phyloP scores from a whole-genome alignment of 2,797 vertebrate species.

The Lerista edwardsae region DNA sequence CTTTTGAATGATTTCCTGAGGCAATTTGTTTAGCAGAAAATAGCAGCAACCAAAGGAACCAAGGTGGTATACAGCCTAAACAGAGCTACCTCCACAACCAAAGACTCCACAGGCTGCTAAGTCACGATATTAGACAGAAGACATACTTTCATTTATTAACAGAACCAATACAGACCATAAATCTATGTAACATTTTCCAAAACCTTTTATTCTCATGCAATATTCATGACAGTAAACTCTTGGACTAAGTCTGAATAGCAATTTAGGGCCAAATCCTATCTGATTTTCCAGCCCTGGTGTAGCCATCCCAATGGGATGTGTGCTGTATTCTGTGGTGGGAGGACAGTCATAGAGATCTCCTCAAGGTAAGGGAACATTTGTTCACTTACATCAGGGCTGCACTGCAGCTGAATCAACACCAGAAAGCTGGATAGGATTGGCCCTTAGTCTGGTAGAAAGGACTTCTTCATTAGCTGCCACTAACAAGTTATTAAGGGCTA shows the following conservation, averaged over 20 bases:
- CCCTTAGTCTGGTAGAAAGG: background rate
- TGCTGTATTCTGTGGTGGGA: too few relatives aligned
- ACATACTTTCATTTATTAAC: background rate
- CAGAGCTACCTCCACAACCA: background rate
- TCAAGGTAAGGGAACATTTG: too few relatives aligned
- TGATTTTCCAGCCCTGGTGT: too few relatives aligned
- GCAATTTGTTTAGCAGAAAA: background rate
- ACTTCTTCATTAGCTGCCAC: background rate
- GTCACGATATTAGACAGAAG: background rate
- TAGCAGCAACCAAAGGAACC: background rate
- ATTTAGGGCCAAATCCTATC: too few relatives aligned
- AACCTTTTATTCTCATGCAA: background rate
- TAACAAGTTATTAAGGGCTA: background rate
- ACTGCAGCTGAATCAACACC: too few relatives aligned
- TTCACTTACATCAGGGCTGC: too few relatives aligned
- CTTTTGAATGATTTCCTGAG: slow-evolving; percentile 14
- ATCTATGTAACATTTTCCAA: background rate
- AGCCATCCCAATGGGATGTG: too few relatives aligned
- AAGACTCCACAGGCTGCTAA: background rate
- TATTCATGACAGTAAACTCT: background rate
- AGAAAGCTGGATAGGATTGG: too few relatives aligned
- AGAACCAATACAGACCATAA: background rate
- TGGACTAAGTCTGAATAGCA: background rate
- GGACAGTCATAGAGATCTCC: too few relatives aligned
- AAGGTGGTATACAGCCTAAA: background rate